A percentile compares a stretch with the other conserved stretches of the same genome.
These are phyloP conservation scores for Spinibarbus caldwelli DNA, from an alignment of 2,797 vertebrate genomes.

Conservation along the genomic window DNA sequence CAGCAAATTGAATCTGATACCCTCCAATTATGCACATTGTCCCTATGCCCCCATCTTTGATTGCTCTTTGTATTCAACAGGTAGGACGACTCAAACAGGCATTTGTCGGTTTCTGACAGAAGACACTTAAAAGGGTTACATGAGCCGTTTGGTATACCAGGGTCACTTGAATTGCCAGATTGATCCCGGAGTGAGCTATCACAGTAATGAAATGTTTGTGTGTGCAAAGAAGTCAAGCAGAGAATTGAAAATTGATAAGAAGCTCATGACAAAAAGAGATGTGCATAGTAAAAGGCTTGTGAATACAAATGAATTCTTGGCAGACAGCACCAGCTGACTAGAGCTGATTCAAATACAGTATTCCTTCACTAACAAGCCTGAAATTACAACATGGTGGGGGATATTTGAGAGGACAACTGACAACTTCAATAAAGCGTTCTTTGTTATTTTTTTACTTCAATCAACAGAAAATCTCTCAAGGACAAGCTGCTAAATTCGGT, in stretches of 20 bases:
- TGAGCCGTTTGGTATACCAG: conserved; percentile 15
- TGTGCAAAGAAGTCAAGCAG: conserved; percentile 60
- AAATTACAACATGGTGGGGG: conserved; percentile 6
- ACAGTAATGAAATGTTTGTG: conserved; percentile 52
- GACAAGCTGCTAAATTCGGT: background rate
- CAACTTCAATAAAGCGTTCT: background rate
- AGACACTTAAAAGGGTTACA: conserved; percentile 40
- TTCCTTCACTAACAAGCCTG: conserved; percentile 5
- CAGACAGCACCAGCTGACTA: conserved; percentile 41
- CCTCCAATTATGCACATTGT: conserved; percentile 27
- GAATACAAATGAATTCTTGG: conserved; percentile 58
- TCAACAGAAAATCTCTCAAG: background rate
- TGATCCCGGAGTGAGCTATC: conserved; percentile 54
- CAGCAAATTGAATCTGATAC: conserved; percentile 43
- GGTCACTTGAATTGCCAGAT: conserved; percentile 44
- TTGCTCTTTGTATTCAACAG: conserved; percentile 46
- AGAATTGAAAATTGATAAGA: conserved; percentile 62
- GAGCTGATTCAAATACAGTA: conserved; percentile 41
- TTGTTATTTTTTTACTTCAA: background rate
- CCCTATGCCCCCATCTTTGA: conserved; percentile 35
- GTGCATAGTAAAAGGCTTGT: conserved; percentile 58
- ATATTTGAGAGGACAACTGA: background rate
- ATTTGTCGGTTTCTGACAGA: background rate
- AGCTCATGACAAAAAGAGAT: conserved; percentile 51
- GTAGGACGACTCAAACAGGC: conserved; percentile 27